Percentiles rank a stretch among this genome's conserved stretches.
These are phyloP conservation scores for Sinotaia quadrata DNA, from an alignment of 2,888 invertebrate species.

Conservation along the genomic window DNA sequence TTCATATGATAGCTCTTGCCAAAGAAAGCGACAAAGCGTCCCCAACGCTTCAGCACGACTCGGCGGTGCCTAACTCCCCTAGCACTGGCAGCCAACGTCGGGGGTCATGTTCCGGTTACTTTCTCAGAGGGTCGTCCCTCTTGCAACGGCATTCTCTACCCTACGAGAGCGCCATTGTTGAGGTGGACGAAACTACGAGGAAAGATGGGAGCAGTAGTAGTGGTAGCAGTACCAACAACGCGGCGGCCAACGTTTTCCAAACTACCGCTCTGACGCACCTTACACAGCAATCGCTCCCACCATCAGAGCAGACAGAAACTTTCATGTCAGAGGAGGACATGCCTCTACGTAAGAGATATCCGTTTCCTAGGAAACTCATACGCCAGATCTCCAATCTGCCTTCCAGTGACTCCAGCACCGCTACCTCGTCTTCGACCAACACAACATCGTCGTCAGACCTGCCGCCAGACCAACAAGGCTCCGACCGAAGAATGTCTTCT, in stretches of 20 bases:
- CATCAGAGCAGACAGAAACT: not conserved
- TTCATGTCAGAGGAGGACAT: not conserved
- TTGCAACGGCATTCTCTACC: conserved; percentile 8
- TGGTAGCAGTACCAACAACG: conserved; percentile 11
- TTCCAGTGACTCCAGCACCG: conserved; percentile 31
- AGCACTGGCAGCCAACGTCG: not conserved
- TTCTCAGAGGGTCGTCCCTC: conserved; percentile 18
- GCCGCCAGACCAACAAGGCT: not conserved
- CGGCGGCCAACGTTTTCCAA: conserved; percentile 10
- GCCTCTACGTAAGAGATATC: conserved; percentile 3
- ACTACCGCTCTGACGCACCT: conserved; percentile 3
- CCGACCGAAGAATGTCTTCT: not conserved
- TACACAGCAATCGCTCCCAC: not conserved
- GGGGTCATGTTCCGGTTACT: conserved; percentile 16
- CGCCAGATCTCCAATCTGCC: conserved; percentile 37
- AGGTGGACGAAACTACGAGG: conserved; percentile 25
- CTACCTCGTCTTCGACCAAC: conserved; percentile 32
- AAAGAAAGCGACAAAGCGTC: conserved; percentile 13
- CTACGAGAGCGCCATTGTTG: conserved; percentile 25
- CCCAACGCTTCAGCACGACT: not conserved
- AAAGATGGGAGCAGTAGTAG: conserved; percentile 28
- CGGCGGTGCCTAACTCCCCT: not conserved
- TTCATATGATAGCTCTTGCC: conserved; percentile 25
- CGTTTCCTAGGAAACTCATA: conserved; percentile 32
- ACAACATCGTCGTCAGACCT: conserved; percentile 26